Evolutionary conservation across 2,113 vertebrate species (phyloP).

Genomic region (Pyxicephalus adspersus): DNA sequence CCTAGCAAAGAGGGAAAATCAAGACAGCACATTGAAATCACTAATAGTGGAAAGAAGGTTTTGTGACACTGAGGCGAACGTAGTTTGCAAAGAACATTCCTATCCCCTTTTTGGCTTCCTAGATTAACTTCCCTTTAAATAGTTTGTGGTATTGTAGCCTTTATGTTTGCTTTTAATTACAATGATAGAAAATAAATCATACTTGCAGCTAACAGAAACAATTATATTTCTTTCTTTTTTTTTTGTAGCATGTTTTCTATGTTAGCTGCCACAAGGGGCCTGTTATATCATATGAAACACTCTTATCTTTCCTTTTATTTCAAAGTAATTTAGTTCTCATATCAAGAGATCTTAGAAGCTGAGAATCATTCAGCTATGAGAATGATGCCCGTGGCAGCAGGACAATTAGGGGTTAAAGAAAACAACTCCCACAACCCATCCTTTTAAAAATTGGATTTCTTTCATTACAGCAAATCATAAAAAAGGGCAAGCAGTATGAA

Average conservation of each 20-base stretch:
- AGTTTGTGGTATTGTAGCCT: no score
- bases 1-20: no score
- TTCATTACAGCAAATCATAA: slow-evolving; percentile 51
- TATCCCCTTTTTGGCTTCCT: no score
- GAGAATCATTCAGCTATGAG: slow-evolving; percentile 5
- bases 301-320: slow-evolving; percentile 16
- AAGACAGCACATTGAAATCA: no score
- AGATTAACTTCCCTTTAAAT: no score
- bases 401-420: slow-evolving; percentile 5
- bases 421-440: slow-evolving; percentile 6
- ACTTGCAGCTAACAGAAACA: no score
- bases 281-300: background rate
- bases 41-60: no score
- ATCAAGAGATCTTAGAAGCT: background rate
- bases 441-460: slow-evolving; percentile 19
- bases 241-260: background rate
- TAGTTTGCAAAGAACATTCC: no score
- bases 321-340: background rate
- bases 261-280: background rate
- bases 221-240: background rate
- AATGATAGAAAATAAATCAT: no score
- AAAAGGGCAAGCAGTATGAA: slow-evolving; percentile 21
- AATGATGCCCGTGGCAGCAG: slow-evolving; percentile 28
- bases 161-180: no score
- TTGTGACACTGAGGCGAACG: no score